Conservation (phyloP, 2,113 vertebrate genomes). For the Pithys albifrons region DNA sequence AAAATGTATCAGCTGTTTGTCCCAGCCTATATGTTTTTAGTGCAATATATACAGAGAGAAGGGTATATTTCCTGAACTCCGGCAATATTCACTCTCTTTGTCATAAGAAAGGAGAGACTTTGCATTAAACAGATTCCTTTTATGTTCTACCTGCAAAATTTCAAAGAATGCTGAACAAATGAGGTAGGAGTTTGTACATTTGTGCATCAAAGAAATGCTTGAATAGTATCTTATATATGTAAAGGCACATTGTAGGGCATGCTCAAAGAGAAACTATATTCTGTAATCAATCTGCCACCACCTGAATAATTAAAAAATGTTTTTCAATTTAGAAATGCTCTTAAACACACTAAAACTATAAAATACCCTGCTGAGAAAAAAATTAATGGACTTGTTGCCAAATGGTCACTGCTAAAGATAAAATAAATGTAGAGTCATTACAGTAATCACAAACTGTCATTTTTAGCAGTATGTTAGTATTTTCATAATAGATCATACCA, state of each 20-base stretch:
- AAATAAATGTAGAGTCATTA: not conserved
- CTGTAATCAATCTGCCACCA: slow-evolving; percentile 8
- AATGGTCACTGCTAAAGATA: slow-evolving; percentile 1
- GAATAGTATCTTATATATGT: slow-evolving; percentile 25
- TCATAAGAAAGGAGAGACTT: slow-evolving; percentile 35
- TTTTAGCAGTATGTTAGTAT: not conserved
- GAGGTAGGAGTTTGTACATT: slow-evolving; percentile 45
- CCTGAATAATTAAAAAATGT: slow-evolving; percentile 47
- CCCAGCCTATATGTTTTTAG: not conserved
- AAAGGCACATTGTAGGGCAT: slow-evolving; percentile 27
- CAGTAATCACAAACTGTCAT: not conserved
- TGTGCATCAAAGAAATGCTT: slow-evolving; percentile 44
- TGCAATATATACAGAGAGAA: not conserved
- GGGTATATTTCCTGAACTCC: not conserved
- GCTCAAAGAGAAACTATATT: slow-evolving; percentile 14
- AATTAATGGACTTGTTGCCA: not conserved
- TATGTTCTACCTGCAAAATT: slow-evolving; percentile 53
- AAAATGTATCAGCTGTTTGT: not conserved
- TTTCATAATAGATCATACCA: not conserved
- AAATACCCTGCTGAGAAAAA: not conserved
- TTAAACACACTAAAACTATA: not conserved
- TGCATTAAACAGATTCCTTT: slow-evolving; percentile 34
- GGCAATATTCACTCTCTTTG: not conserved
- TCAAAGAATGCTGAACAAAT: slow-evolving; percentile 45
- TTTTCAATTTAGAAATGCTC: slow-evolving; percentile 21